Evolutionary conservation across 2,888 invertebrate species (phyloP), one percentile per base, ranked within the genome.

Genomic region (Caenorhabditis sulstoni): DNA sequence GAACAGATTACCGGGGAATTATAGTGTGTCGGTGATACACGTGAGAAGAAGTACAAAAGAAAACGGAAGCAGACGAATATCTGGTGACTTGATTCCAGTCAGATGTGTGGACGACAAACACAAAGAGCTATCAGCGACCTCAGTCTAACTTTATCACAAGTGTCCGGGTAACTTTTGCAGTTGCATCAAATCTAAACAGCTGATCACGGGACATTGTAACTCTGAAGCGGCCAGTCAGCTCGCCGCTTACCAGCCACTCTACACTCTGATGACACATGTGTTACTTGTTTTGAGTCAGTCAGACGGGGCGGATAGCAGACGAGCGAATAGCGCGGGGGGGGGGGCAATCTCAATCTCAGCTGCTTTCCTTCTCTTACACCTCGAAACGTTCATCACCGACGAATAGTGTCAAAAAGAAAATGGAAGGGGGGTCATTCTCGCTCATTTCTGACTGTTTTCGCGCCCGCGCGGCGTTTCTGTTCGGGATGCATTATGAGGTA

Each of bases 401-500:
- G 41, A 41, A 41, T 11, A 8, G 41, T 41, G 41, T 41, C 41
- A 41, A 20, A 35, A 55, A 39, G 23, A 1, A n/a, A n/a, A 11
- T 3, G n/a, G 41, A 41, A 62, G 39, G 22, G n/a, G 23, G 58
- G n/a, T 50, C 39, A 68, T 57, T 37, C 35, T 45, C 16, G 45
- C 14, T 45, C 12, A 12, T 45, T 45, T 16, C 16, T 45, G 22
- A 44, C 53, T 29, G 8, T 18, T 62, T 29, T 29, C 29, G 29
- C 29, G 29, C 7, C 3, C 29, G 29, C 29, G 29, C 29, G 4
- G 44, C 8, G 29, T 44, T 20, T 23, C 61, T 59, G n/a, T 64
- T 62, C 64, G 37, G 45, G 35, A 29, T 14, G 22, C 41, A 73
- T 73, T 58, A 73, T 58, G 55, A 73, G 71, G 64, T 73, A 73